phyloP scores from a whole-genome alignment of 2,888 invertebrate genomes.

The Antheraea assamensis region DNA sequence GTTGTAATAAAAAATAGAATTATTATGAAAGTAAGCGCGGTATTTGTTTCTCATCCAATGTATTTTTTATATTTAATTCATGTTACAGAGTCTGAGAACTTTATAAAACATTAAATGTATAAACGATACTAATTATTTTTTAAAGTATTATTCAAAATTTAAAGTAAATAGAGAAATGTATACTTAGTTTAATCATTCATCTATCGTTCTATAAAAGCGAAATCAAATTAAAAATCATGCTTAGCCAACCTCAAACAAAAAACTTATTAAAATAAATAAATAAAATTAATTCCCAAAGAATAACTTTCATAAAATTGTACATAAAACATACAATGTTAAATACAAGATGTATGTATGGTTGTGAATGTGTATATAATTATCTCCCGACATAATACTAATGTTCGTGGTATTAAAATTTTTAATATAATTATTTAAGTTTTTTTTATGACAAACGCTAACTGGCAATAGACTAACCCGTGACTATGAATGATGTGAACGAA shows the following conservation, averaged over 20 bases:
- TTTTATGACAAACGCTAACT: constrained; percentile 49
- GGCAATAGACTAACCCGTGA: constrained; percentile 57
- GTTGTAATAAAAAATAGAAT: not conserved
- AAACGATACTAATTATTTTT: not conserved
- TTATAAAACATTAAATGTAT: not conserved
- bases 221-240: constrained; percentile 3
- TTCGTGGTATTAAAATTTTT: not conserved
- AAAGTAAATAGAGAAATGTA: not conserved
- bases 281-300: not conserved
- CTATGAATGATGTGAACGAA: constrained; percentile 48
- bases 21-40: not conserved
- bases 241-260: not conserved
- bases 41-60: not conserved
- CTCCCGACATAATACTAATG: not conserved
- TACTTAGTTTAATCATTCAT: not conserved
- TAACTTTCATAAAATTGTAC: constrained; percentile 22
- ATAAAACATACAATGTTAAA: constrained; percentile 36
- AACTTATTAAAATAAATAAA: not conserved
- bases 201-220: constrained; percentile 26
- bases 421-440: constrained; percentile 15
- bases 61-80: not conserved
- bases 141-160: not conserved
- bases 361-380: constrained; percentile 19
- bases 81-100: not conserved
- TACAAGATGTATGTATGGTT: constrained; percentile 33